Base-by-base conservation (phyloP, 1,140 invertebrate genomes). In the Bombus waltoni region DNA sequence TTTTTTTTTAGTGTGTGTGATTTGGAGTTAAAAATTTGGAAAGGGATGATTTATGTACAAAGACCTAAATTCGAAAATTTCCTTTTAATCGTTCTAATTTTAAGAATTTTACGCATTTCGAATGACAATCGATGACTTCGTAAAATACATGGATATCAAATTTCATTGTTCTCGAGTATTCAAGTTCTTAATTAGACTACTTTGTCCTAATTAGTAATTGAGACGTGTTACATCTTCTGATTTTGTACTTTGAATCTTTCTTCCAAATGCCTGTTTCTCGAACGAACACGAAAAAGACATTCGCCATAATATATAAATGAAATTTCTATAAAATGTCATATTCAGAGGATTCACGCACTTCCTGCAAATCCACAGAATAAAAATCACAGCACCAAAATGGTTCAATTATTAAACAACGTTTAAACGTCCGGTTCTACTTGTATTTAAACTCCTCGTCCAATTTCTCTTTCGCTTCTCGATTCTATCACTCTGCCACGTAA, bases 371-470 rank as follows among this genome's bases (percentile, higher is more conserved):
- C 22, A 65, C 57, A 53, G 38, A 32, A 13, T 74, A 42, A 28
- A 35, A 53, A 44, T 66, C 66, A 71, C 76, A 72, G 83, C 76
- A 85, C 83, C 68, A 71, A 72, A 40, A 62, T 28, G 10, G 66
- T 35, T 44, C 3, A 22, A 73, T 76, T 44, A 59, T 35, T n/a
- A 18, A 25, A 47, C 57, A 22, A 25, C 38, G 38, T 38, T 13
- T 47, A 47, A 70, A 80, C 65, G 32, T 53, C 13, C 65, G 18
- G 18, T 42, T 44, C 15, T 42, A 13, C 35, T 32, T 32, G 15
- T n/a, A 25, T 65, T 38, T 53, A 47, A 66, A 32, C 28, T 66
- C 0, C 18, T 13, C 25, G 9, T 79, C 40, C 32, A 10, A 44
- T 35, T 66, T 79, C 15, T 65, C 28, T 66, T 44, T 77, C 57